Percentiles rank a stretch among this genome's conserved stretches.
These are phyloP conservation scores for Nysson spinosus DNA, from an alignment of 2,888 invertebrate genomes.

Conservation along the genomic window DNA sequence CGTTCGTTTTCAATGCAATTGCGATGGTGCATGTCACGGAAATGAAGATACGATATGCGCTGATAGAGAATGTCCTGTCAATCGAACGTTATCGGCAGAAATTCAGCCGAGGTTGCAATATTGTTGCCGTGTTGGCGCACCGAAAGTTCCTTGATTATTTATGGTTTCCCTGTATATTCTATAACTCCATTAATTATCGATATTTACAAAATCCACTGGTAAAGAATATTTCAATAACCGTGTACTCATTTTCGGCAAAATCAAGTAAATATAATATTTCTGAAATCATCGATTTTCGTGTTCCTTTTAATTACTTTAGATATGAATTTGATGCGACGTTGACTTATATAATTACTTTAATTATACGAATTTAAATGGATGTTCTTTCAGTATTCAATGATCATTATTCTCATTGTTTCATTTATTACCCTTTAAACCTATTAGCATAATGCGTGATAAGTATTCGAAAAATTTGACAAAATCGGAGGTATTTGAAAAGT, in stretches of 20 bases:
- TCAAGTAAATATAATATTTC: no score
- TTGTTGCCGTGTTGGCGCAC: slow-evolving; percentile 37
- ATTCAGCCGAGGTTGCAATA: slow-evolving; percentile 12
- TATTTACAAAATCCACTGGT: not conserved
- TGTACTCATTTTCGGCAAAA: not conserved
- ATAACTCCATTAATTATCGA: not conserved
- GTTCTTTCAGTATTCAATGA: no score
- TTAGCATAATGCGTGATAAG: no score
- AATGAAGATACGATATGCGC: slow-evolving; percentile 24
- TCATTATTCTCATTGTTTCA: no score
- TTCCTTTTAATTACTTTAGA: no score
- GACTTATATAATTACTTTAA: no score
- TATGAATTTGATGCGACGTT: no score
- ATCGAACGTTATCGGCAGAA: slow-evolving; percentile 23
- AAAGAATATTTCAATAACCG: not conserved
- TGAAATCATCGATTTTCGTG: no score
- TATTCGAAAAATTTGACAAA: no score
- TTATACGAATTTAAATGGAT: no score
- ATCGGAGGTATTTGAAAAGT: no score
- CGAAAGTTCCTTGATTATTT: slow-evolving; percentile 30
- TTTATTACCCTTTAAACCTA: no score
- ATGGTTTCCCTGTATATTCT: slow-evolving; percentile 7
- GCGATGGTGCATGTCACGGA: slow-evolving; percentile 50
- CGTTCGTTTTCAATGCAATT: slow-evolving; percentile 58
- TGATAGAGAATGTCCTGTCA: slow-evolving; percentile 42